phyloP scores from a whole-genome alignment of 2,113 vertebrate genomes.

The Corythaeola cristata region DNA sequence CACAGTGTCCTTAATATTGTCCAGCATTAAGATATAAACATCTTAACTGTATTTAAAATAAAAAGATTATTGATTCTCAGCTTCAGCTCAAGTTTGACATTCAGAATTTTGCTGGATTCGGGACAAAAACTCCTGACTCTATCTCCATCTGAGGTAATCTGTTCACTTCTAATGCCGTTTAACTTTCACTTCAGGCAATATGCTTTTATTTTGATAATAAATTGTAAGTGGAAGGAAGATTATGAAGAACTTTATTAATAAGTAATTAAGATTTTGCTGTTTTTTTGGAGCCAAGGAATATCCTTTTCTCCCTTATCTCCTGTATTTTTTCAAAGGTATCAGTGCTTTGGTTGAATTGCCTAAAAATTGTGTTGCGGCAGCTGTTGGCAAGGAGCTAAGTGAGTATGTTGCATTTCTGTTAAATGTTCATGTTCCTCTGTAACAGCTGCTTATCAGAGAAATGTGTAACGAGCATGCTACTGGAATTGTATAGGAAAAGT shows the following conservation, averaged over 20 bases:
- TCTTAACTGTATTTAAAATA: not conserved
- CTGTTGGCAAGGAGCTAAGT: constrained; percentile 91
- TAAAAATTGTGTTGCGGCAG: constrained; percentile 88
- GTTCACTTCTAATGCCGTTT: not conserved
- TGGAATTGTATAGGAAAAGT: not conserved
- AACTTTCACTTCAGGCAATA: not conserved
- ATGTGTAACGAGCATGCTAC: fast-evolving
- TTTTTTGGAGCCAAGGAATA: not conserved
- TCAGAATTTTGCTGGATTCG: not conserved
- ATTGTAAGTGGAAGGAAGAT: not conserved
- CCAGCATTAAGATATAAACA: not conserved
- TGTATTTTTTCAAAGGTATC: constrained; percentile 78
- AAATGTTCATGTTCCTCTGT: not conserved
- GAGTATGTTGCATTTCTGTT: constrained; percentile 49
- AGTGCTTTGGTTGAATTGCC: constrained; percentile 87
- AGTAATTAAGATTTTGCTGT: not conserved
- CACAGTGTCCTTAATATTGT: not conserved
- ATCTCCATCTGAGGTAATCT: not conserved
- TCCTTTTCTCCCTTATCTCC: not conserved
- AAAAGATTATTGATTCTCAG: not conserved
- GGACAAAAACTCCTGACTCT: not conserved
- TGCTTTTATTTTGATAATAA: not conserved
- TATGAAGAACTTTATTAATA: not conserved
- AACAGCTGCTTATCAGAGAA: not conserved
- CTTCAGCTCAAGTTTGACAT: not conserved